phyloP scores from a whole-genome alignment of 2,797 vertebrate genomes.

The Ibycter americanus region DNA sequence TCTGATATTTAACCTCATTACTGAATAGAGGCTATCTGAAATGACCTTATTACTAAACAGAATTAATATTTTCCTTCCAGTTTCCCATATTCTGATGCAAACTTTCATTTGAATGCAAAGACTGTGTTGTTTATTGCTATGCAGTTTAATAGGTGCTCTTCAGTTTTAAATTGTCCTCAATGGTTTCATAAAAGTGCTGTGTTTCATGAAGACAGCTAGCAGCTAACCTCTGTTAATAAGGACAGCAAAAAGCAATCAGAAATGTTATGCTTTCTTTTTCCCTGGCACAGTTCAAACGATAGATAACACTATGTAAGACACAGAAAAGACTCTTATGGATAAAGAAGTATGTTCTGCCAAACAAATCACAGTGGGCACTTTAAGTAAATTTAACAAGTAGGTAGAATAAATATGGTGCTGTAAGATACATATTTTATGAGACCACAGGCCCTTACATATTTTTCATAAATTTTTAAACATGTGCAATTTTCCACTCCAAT shows the following conservation, averaged over 20 bases:
- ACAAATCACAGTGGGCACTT: constrained; percentile 46
- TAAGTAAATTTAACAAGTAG: constrained; percentile 49
- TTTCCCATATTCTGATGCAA: background rate
- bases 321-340: background rate
- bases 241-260: background rate
- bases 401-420: constrained; percentile 48
- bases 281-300: background rate
- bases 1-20: background rate
- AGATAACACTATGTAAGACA: background rate
- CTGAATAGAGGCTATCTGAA: background rate
- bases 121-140: background rate
- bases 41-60: background rate
- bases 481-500: constrained; percentile 69
- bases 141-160: background rate
- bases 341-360: background rate
- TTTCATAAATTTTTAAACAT: constrained; percentile 62
- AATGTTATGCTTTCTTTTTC: background rate
- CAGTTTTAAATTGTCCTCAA: background rate
- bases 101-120: background rate
- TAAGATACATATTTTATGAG: constrained; percentile 60
- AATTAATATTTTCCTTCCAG: background rate
- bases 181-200: background rate
- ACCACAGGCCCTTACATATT: constrained; percentile 10
- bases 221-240: background rate
- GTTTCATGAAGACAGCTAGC: background rate